Conservation (phyloP, 1,140 invertebrate genomes). For the Nephila pilipes region DNA sequence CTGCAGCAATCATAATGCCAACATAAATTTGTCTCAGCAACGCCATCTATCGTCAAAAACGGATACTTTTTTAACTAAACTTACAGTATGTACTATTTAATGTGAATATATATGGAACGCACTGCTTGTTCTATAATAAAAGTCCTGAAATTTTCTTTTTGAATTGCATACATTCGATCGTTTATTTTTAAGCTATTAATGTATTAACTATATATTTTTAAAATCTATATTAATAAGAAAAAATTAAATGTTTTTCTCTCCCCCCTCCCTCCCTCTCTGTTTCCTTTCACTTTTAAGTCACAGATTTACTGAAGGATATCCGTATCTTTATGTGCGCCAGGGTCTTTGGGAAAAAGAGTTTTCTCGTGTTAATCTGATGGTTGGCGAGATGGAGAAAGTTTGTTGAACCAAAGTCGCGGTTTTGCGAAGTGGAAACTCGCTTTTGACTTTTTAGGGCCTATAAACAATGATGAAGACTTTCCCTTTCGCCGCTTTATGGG, state of each 20-base stretch:
- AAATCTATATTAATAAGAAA: too few relatives aligned
- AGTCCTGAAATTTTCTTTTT: too few relatives aligned
- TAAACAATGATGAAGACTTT: conserved; percentile 36
- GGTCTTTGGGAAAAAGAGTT: not conserved
- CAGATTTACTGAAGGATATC: not conserved
- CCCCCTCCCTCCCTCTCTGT: not conserved
- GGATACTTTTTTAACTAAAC: too few relatives aligned
- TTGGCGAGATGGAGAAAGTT: not conserved
- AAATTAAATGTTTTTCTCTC: not conserved
- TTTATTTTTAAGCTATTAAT: too few relatives aligned
- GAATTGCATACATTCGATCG: too few relatives aligned
- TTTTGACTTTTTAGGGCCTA: conserved; percentile 35
- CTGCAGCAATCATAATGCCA: too few relatives aligned
- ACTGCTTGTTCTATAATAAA: too few relatives aligned
- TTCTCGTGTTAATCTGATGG: conserved; percentile 20
- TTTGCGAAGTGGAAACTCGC: conserved; percentile 13
- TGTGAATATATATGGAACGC: too few relatives aligned
- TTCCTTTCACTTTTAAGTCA: not conserved
- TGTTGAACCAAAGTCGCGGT: conserved; percentile 17
- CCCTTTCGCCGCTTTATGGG: not conserved
- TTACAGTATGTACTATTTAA: too few relatives aligned
- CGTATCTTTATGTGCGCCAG: not conserved
- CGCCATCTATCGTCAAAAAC: too few relatives aligned
- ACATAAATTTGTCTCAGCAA: too few relatives aligned
- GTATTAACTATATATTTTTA: too few relatives aligned